These are phyloP conservation scores for Microtus oregoni DNA, from an alignment of 2,113 vertebrate genomes.

Conservation along the genomic window DNA sequence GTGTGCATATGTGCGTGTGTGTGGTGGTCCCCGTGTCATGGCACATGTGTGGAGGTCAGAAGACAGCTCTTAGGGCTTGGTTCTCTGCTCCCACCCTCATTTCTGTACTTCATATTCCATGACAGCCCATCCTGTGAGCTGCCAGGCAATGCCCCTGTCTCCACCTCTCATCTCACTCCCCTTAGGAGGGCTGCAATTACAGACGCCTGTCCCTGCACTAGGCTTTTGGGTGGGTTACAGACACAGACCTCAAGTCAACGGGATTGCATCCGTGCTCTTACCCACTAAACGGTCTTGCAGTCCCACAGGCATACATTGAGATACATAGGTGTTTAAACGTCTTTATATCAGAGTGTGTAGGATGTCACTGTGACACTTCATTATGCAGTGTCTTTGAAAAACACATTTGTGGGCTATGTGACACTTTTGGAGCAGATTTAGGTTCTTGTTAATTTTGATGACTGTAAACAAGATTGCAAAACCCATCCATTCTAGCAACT, in stretches of 20 bases:
- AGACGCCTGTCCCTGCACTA: background rate
- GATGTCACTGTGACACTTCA: background rate
- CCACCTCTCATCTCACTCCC: background rate
- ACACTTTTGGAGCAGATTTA: background rate
- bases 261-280: accelerated
- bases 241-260: background rate
- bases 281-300: background rate
- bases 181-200: background rate
- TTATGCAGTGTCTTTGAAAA: background rate
- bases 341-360: background rate
- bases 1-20: background rate
- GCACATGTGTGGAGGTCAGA: background rate
- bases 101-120: background rate
- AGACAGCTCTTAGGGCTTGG: background rate
- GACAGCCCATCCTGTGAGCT: background rate
- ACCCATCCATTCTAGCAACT: background rate
- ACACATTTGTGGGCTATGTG: background rate
- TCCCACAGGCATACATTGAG: no score
- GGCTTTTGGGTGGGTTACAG: background rate
- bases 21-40: background rate
- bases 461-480: background rate
- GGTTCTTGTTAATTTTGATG: background rate
- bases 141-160: background rate
- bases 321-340: background rate
- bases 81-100: background rate